Evolutionary conservation across 2,797 vertebrate species (phyloP).

Genomic region (Yasuhikotakia modesta): DNA sequence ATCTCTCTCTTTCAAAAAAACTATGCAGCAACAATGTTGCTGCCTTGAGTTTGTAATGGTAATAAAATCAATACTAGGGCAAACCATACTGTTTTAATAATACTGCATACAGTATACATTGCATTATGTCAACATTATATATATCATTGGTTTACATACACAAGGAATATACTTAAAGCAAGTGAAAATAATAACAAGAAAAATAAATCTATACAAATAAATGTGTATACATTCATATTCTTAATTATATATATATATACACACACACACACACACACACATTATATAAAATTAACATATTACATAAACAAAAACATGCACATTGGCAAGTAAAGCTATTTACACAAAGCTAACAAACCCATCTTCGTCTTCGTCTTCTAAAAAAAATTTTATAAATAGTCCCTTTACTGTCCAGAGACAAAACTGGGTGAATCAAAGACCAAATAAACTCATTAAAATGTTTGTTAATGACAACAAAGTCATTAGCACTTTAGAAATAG

Average conservation of each 20-base stretch:
- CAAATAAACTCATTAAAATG: not conserved
- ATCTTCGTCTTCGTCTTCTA: too few relatives aligned
- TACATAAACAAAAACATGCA: not conserved
- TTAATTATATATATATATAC: too few relatives aligned
- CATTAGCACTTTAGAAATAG: not conserved
- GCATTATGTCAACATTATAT: not conserved
- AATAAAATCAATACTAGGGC: slow-evolving; percentile 18
- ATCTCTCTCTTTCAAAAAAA: slow-evolving; percentile 25
- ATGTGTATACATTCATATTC: too few relatives aligned
- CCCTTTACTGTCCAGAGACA: not conserved
- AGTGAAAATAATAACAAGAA: too few relatives aligned
- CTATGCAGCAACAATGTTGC: not conserved
- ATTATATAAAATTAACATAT: too few relatives aligned
- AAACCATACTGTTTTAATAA: not conserved
- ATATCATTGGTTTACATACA: too few relatives aligned
- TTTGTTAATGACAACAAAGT: not conserved
- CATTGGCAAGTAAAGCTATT: not conserved
- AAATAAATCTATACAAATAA: not conserved
- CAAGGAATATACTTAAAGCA: too few relatives aligned
- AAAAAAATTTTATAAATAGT: too few relatives aligned
- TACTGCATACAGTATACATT: not conserved
- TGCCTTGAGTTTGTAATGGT: not conserved
- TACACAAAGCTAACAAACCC: too few relatives aligned
- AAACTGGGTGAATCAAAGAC: not conserved
- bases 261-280: too few relatives aligned